Evolutionary conservation across 1,140 invertebrate species (phyloP).

Genomic region (Drosophila albomicans): DNA sequence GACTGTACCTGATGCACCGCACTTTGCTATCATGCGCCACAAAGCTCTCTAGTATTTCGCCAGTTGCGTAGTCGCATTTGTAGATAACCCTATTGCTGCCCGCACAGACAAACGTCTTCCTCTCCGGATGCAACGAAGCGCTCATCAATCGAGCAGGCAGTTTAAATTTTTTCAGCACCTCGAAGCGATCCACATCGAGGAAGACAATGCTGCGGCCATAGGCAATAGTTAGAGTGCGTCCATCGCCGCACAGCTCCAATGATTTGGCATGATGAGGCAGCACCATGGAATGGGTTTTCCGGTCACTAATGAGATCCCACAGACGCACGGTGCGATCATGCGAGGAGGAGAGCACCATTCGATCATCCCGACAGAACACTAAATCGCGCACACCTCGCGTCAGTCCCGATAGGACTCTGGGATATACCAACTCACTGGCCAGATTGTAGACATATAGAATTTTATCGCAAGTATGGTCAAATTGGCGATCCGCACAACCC

Average conservation of each 20-base stretch:
- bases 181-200: constrained; percentile 90
- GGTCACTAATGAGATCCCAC: constrained; percentile 90
- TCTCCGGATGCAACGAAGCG: constrained; percentile 95
- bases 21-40: constrained; percentile 98
- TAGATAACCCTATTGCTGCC: constrained; percentile 98
- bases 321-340: constrained; percentile 95
- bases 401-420: constrained; percentile 23
- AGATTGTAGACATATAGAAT: constrained; percentile 94
- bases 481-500: constrained; percentile 32
- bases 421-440: constrained; percentile 89
- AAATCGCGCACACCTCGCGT: constrained; percentile 45
- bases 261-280: constrained; percentile 93
- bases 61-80: constrained; percentile 96
- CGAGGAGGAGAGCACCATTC: constrained; percentile 92
- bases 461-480: constrained; percentile 89
- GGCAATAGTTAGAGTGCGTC: constrained; percentile 92
- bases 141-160: constrained; percentile 94
- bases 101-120: constrained; percentile 95
- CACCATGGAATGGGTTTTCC: constrained; percentile 93
- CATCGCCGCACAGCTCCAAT: constrained; percentile 94
- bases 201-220: constrained; percentile 92
- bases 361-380: constrained; percentile 91
- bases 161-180: constrained; percentile 91
- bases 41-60: constrained; percentile 91
- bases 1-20: constrained; percentile 96